Conservation (phyloP, 2,888 invertebrate species). For the Kryphioiulus occultus region DNA sequence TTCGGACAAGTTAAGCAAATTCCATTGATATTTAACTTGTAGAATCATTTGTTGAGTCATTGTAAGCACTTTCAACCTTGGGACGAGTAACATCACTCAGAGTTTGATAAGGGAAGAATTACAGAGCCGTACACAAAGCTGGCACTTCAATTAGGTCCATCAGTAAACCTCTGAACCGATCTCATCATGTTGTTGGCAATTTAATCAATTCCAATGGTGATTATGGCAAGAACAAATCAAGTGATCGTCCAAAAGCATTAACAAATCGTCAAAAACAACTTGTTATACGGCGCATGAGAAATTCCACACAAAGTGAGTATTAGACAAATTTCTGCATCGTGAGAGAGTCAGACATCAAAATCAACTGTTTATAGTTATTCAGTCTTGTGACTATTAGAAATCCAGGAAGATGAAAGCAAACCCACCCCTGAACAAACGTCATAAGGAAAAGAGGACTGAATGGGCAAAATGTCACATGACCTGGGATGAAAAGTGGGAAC, state of each 20-base stretch:
- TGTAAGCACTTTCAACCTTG: too few species aligned
- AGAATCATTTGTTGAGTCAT: background rate
- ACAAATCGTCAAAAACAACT: background rate
- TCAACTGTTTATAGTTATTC: background rate
- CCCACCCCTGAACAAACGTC: background rate
- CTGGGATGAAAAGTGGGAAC: background rate
- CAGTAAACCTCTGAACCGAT: background rate
- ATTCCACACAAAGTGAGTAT: background rate
- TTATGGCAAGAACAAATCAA: background rate
- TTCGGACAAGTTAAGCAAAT: background rate
- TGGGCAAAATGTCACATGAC: background rate
- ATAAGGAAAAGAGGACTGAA: background rate
- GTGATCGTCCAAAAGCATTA: background rate
- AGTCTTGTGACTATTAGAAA: background rate
- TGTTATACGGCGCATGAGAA: background rate
- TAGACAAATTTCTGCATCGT: background rate
- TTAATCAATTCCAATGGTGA: background rate
- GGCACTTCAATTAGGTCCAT: background rate
- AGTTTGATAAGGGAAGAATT: too few species aligned
- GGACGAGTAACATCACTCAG: too few species aligned
- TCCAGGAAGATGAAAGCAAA: background rate
- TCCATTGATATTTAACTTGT: background rate
- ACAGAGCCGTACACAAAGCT: background rate
- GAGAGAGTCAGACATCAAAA: background rate
- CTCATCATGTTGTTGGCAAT: constrained; percentile 5